A percentile compares a stretch with the other conserved stretches of the same genome.
phyloP scores from a whole-genome alignment of 2,888 invertebrate species.

The Drosophila meridionalis region DNA sequence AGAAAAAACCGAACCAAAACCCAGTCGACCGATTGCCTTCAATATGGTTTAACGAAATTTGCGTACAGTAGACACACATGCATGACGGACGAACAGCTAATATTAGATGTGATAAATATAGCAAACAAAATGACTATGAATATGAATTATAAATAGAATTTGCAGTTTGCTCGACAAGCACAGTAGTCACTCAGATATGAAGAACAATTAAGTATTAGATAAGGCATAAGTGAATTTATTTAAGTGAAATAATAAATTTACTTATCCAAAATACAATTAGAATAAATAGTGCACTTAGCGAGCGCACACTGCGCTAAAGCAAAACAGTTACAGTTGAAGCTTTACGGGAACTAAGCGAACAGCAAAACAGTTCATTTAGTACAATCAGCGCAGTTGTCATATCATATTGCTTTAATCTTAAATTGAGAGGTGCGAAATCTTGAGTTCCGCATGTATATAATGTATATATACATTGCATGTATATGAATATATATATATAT shows the following conservation, averaged over 20 bases:
- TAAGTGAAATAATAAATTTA: neutral
- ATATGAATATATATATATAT: neutral
- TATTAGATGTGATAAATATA: neutral
- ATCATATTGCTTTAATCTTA: conserved; percentile 5
- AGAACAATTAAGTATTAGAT: neutral
- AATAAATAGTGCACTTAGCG: neutral
- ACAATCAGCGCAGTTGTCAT: conserved; percentile 12
- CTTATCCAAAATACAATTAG: neutral
- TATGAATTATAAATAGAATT: neutral
- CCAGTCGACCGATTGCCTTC: conserved; percentile 41
- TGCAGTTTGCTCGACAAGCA: neutral
- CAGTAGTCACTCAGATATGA: neutral
- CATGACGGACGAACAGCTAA: neutral
- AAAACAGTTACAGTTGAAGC: conserved; percentile 12
- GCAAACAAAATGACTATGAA: neutral
- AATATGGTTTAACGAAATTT: conserved; percentile 49
- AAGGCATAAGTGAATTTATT: too few relatives aligned
- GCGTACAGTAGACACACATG: conserved; percentile 27
- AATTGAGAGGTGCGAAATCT: conserved; percentile 21
- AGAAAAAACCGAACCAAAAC: conserved; percentile 28
- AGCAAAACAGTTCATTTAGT: conserved; percentile 13
- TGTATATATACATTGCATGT: too few relatives aligned
- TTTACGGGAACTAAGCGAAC: neutral
- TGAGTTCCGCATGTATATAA: conserved; percentile 7
- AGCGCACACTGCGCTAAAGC: neutral